phyloP scores from a whole-genome alignment of 2,888 invertebrate genomes.

The Erynnis tages region DNA sequence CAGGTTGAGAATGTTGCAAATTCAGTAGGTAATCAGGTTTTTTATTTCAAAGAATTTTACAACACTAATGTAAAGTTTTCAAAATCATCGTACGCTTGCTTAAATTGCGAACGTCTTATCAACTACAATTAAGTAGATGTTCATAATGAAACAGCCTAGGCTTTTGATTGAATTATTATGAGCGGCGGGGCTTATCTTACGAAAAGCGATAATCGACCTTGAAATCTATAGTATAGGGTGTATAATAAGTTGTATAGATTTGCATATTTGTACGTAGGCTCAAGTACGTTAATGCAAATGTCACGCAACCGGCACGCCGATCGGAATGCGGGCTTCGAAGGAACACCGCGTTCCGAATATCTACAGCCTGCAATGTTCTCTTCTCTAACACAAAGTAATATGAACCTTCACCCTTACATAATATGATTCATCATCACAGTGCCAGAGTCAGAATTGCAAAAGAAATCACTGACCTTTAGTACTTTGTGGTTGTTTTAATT shows the following conservation, averaged over 20 bases:
- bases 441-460: constrained; percentile 38
- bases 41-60: too few species aligned
- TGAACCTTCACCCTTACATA: constrained; percentile 31
- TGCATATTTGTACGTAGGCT: constrained; percentile 39
- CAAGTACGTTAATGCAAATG: constrained; percentile 57
- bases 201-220: constrained; percentile 30
- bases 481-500: constrained; percentile 27
- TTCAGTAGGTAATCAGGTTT: too few species aligned
- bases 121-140: not conserved
- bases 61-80: too few species aligned
- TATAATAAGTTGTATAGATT: constrained; percentile 28
- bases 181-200: not conserved
- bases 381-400: constrained; percentile 32
- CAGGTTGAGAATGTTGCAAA: too few species aligned
- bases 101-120: constrained; percentile 5
- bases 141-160: constrained; percentile 15
- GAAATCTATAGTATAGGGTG: constrained; percentile 31
- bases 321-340: constrained; percentile 60
- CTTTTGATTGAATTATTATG: constrained; percentile 18
- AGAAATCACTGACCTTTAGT: constrained; percentile 49
- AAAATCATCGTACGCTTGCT: not conserved
- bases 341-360: constrained; percentile 48
- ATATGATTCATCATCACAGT: constrained; percentile 29
- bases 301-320: constrained; percentile 56
- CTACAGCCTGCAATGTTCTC: constrained; percentile 36